Conservation (phyloP, 2,888 invertebrate species). For the Perizoma flavofasciatum region DNA sequence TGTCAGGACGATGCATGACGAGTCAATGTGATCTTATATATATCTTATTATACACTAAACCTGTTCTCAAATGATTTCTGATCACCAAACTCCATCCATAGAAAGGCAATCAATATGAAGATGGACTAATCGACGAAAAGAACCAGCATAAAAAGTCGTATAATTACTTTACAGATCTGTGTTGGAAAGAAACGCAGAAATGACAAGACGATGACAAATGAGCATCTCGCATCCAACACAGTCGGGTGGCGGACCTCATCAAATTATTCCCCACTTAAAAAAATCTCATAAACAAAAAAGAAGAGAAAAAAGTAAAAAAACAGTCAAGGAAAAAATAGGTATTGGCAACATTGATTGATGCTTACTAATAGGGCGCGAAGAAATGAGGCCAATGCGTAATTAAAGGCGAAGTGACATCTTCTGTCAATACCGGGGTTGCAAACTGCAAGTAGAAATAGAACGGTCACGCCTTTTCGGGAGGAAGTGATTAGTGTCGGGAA, state of each 20-base stretch:
- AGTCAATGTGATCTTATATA: no score
- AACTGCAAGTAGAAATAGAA: constrained; percentile 75
- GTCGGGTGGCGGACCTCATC: constrained; percentile 84
- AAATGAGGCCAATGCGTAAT: constrained; percentile 80
- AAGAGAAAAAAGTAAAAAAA: constrained; percentile 65
- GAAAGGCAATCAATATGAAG: constrained; percentile 53
- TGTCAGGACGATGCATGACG: no score
- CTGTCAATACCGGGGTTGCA: constrained; percentile 75
- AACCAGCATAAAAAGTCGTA: constrained; percentile 71
- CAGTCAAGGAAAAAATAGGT: constrained; percentile 80
- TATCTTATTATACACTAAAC: constrained; percentile 2
- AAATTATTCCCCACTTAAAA: constrained; percentile 84
- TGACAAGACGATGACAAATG: constrained; percentile 85
- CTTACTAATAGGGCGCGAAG: constrained; percentile 84
- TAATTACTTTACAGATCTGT: constrained; percentile 82
- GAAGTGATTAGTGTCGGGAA: constrained; percentile 80
- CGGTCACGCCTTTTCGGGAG: constrained; percentile 77
- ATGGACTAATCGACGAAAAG: constrained; percentile 61
- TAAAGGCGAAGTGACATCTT: constrained; percentile 82
- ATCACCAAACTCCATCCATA: constrained; percentile 12
- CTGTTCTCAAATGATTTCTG: constrained; percentile 9
- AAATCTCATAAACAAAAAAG: constrained; percentile 83
- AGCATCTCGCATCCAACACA: constrained; percentile 77
- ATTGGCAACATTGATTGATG: constrained; percentile 85
- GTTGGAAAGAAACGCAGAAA: constrained; percentile 82